Base-by-base conservation (phyloP, 2,888 invertebrate genomes). In the Drosophila anceps region DNA sequence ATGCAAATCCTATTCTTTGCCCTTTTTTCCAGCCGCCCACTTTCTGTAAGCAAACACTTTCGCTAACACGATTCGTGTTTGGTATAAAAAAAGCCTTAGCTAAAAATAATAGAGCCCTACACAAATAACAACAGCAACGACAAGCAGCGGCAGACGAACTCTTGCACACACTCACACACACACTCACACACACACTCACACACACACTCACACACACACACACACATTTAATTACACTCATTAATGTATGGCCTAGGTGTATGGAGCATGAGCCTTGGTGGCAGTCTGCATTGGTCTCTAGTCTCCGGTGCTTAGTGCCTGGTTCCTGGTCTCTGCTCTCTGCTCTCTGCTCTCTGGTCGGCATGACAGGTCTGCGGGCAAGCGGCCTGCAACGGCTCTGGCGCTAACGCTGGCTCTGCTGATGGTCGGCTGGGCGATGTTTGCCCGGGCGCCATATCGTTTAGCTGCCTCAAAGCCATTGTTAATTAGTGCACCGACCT, bases 401-500 rank as follows among this genome's bases (percentile, higher is more conserved):
- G 24, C 35, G 29, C 18, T 44, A 12, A 20, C 50, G 5, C 13
- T 4, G 29, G 31, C 48, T 41, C n/a, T 7, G 41, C 35, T 37
- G 63, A 4, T 31, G 67, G 54, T 44, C 50, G 54, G 50, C 31
- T 35, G 41, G 41, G 54, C 53, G 53, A 35, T 76, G 61, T 67
- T 78, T 67, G 60, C 60, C 55, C 41, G 54, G 67, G 66, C 78
- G 69, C 29, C 81, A 69, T 81, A 81, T 73, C 87, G 87, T 70
- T 83, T 79, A 84, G 79, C 82, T 76, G 87, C 81, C 89, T 84
- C 73, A 86, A 83, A 88, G 89, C 84, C 72, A 88, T 88, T 84
- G 87, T 84, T 84, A 88, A 86, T 84, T 84, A 84, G 89, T 86
- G 77, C 84, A 88, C 69, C 81, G 89, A 83, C 84, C 89, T 88